phyloP scores from a whole-genome alignment of 2,113 vertebrate genomes.

The Myotis brandtii region DNA sequence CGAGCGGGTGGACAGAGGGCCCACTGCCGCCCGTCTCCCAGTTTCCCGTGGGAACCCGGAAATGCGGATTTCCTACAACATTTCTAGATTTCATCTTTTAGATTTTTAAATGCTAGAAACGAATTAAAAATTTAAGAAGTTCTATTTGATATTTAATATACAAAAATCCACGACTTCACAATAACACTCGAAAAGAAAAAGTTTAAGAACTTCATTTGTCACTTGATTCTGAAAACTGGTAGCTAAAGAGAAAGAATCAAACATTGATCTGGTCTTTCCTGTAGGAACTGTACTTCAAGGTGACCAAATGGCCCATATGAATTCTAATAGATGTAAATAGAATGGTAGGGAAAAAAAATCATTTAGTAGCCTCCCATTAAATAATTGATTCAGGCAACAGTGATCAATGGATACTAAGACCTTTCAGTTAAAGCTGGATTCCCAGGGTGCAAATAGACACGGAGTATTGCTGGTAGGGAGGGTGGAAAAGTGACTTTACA shows the following conservation, averaged over 20 bases:
- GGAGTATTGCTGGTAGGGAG: neutral
- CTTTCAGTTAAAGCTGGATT: neutral
- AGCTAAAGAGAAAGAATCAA: neutral
- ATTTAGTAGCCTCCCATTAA: neutral
- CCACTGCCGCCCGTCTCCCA: accelerated
- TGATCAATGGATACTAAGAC: neutral
- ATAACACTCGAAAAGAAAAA: neutral
- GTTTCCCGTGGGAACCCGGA: neutral
- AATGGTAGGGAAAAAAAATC: neutral
- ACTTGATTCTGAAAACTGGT: conserved; percentile 2
- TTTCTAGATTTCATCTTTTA: neutral
- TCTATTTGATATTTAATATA: neutral
- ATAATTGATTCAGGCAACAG: neutral
- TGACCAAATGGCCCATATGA: neutral
- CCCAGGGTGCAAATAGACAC: neutral
- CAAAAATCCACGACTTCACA: neutral
- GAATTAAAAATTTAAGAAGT: neutral
- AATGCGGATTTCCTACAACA: neutral
- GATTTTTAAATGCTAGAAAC: neutral
- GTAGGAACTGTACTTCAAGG: conserved; percentile 1
- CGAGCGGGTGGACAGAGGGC: accelerated
- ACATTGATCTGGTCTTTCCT: neutral
- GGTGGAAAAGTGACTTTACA: neutral
- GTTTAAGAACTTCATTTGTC: neutral
- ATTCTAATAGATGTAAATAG: neutral